These are phyloP conservation scores for Gallinago jamesoni DNA, from an alignment of 2,113 vertebrate genomes.

Conservation along the genomic window DNA sequence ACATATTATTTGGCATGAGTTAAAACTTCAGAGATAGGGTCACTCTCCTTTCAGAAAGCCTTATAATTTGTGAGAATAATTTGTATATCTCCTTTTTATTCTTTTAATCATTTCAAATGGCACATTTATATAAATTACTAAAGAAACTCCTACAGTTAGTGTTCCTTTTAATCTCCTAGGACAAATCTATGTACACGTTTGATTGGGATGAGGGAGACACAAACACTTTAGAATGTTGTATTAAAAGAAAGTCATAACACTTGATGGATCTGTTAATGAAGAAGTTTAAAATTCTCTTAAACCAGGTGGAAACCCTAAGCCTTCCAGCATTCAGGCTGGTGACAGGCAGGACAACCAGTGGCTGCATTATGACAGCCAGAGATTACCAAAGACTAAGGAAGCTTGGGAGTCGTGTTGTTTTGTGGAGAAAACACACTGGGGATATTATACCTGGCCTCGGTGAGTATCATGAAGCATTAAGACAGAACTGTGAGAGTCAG, in stretches of 20 bases:
- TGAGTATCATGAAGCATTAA: constrained; percentile 50
- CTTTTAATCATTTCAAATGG: not conserved
- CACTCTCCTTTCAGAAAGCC: not conserved
- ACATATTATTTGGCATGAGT: not conserved
- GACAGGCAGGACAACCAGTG: constrained; percentile 93
- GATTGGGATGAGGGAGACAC: not conserved
- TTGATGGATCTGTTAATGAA: not conserved
- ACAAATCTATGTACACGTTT: not conserved
- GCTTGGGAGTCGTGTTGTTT: constrained; percentile 89
- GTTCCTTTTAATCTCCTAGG: not conserved
- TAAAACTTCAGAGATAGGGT: not conserved
- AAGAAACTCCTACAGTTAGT: not conserved
- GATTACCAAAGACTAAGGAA: constrained; percentile 84
- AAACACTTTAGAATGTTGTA: not conserved
- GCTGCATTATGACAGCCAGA: constrained; percentile 90
- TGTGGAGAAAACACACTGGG: constrained; percentile 98
- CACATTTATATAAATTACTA: not conserved
- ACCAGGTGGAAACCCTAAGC: constrained; percentile 76
- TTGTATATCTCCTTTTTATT: not conserved
- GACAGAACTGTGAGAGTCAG: not conserved
- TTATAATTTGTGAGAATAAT: not conserved
- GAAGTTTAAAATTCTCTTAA: not conserved
- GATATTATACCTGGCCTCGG: constrained; percentile 94
- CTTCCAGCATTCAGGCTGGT: constrained; percentile 76
- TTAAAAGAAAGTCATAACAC: not conserved